Evolutionary conservation across 2,888 invertebrate genomes (phyloP).

Genomic region (Eumerus sabulonum): DNA sequence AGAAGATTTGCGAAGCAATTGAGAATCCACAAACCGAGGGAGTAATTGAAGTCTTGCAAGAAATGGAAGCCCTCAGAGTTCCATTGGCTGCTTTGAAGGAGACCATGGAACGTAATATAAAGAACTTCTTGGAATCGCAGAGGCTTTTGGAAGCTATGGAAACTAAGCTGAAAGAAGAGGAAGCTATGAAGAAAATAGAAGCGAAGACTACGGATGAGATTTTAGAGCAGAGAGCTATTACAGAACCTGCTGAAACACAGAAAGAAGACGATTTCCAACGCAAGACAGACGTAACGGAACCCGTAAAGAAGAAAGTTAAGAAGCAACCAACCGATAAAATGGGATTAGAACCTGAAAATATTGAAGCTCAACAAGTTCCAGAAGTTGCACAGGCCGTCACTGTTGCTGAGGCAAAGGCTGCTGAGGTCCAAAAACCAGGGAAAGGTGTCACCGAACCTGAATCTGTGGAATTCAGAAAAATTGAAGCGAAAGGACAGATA

Average conservation of each 20-base stretch:
- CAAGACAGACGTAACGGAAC: too few relatives aligned
- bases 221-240: slow-evolving; percentile 15
- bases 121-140: slow-evolving; percentile 36
- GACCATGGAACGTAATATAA: slow-evolving; percentile 40
- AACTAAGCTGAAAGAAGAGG: slow-evolving; percentile 1
- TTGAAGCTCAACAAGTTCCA: neutral
- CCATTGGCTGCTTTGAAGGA: slow-evolving; percentile 52
- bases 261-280: neutral
- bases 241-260: slow-evolving; percentile 1
- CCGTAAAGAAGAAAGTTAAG: neutral
- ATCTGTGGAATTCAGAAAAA: neutral
- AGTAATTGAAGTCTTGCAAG: slow-evolving; percentile 69
- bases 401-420: neutral
- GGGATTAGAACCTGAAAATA: neutral
- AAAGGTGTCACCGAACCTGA: neutral
- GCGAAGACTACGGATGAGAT: too few relatives aligned
- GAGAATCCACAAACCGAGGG: slow-evolving; percentile 31
- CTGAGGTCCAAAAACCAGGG: slow-evolving; percentile 36
- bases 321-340: neutral
- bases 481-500: neutral
- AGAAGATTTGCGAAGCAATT: slow-evolving; percentile 31
- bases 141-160: slow-evolving; percentile 9
- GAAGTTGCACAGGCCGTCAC: slow-evolving; percentile 5
- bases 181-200: slow-evolving; percentile 6
- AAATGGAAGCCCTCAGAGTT: slow-evolving; percentile 69